Base-by-base conservation (phyloP, 2,888 invertebrate species). In the Prosopocoilus inquinatus region DNA sequence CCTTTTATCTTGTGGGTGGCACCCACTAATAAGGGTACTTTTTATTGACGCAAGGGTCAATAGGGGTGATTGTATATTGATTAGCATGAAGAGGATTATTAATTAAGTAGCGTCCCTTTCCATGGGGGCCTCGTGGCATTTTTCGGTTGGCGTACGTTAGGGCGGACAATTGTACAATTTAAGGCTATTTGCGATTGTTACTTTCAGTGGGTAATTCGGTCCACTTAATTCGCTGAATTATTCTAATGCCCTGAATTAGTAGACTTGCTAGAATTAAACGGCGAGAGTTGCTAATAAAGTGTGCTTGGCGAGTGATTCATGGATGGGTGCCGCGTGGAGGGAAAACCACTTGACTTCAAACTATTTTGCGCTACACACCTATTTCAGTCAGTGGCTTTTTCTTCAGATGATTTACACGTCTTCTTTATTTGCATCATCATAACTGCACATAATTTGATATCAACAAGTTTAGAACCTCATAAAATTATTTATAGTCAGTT, bases 51-150 rank as follows among this genome's bases (percentile, higher is more conserved):
- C 51, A 33, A n/a, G 50, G 59, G 59, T 66, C 63, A 64, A 66
- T 66, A 61, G 62, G 66, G 66, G 66, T 61, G 64, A 66, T 64
- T 66, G 64, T 60, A 54, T 64, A 64, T 64, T 64, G 65, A 66
- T 66, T 66, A 58, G 53, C 49, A 53, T 51, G 57, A 62, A 59
- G 64, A 55, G 64, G 62, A 64, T 63, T 64, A 65, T 65, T 65
- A 67, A 67, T 67, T 65, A 67, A 67, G 63, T 59, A 59, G 57
- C 59, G 56, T 58, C 61, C 61, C 56, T 61, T 60, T 64, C 54
- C 56, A 62, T 62, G 60, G 62, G 62, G 63, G 63, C 47, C 48
- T 47, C n/a, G n/a, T n/a, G 50, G 55, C 51, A 56, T 57, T 55
- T 58, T 55, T 57, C 52, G 44, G 54, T 57, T 58, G 47, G 62